Conservation (phyloP, 2,113 vertebrate species). For the Genyomyrus donnyi region DNA sequence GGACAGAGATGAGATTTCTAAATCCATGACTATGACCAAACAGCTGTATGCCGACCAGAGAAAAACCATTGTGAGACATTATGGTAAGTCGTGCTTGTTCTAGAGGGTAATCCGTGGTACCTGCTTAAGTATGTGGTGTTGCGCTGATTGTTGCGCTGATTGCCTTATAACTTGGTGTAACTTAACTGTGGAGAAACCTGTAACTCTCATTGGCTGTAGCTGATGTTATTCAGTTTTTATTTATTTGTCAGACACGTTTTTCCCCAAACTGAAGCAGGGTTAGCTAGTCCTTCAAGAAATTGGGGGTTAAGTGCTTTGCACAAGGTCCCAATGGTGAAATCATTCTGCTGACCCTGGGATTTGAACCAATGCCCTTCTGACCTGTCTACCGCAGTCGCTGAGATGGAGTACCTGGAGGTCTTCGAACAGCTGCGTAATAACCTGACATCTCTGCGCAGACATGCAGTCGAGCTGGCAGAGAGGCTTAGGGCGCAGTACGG, state of each 20-base stretch:
- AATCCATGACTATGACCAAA: slow-evolving; percentile 33
- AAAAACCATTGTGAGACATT: slow-evolving; percentile 33
- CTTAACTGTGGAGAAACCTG: neutral
- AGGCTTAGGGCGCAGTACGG: slow-evolving; percentile 29
- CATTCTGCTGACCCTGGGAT: neutral
- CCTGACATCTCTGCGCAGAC: slow-evolving; percentile 38
- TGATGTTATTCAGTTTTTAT: neutral
- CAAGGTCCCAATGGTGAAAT: neutral
- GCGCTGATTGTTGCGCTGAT: neutral
- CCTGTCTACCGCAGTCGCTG: slow-evolving; percentile 36
- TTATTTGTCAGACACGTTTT: neutral
- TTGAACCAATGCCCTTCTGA: neutral
- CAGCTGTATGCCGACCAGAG: slow-evolving; percentile 41
- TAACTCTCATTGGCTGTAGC: neutral
- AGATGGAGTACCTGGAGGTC: slow-evolving; percentile 37
- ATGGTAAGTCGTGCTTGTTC: slow-evolving; percentile 38
- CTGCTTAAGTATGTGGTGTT: neutral
- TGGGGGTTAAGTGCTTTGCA: neutral
- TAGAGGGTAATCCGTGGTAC: neutral
- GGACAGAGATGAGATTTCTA: slow-evolving; percentile 16
- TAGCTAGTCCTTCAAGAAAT: neutral
- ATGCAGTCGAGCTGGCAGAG: slow-evolving; percentile 28
- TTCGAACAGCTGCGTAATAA: slow-evolving; percentile 37
- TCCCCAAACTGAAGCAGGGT: neutral
- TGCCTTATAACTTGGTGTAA: neutral